Evolutionary conservation across 2,113 vertebrate species (phyloP), one percentile per base, ranked within the genome.

Genomic region (Bucco capensis): DNA sequence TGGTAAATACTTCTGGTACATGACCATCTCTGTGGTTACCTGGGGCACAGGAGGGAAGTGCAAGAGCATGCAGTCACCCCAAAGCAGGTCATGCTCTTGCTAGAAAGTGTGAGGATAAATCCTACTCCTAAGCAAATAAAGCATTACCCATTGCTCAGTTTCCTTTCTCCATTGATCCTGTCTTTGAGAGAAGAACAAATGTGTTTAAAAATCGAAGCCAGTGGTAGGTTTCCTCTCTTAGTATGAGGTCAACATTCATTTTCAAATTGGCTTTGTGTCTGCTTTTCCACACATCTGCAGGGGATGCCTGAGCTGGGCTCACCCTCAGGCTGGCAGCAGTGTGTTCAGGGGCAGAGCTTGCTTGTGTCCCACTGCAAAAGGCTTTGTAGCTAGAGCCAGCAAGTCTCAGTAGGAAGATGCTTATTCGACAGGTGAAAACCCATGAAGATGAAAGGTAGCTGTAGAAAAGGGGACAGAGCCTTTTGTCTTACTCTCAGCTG

Each of bases 141-240:
- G 42, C 5, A 37, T 79, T 85, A 76, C 25, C 57, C 28, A 49
- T 78, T 2, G 0, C 37, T 78, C 31, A 10, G 28, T 56, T 77
- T 49, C 37, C 49, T 81, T 67, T 88, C 64, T 28, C 46, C 54
- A 84, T 92, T 58, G 94, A 95, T 86, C 56, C 30, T 31, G 31
- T 42, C 65, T 88, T 69, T 75, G 57, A 83, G 62, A 75, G 53
- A 76, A 83, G 58, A 91, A 72, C 51, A 86, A 73, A 71, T 65
- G 62, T 61, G n/a, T 78, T 91, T 87, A 89, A 88, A 93, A 92
- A 94, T 92, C 94, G 87, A 96, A 94, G 89, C 38, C 40, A 95
- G 79, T 87, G 84, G 66, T 72, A 57, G 40, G 1, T 47, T 91
- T 93, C 49, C 24, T 66, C 53, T 40, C 19, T 82, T 89, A 89